phyloP scores from a whole-genome alignment of 2,888 invertebrate species.

The Amitus sp. region DNA sequence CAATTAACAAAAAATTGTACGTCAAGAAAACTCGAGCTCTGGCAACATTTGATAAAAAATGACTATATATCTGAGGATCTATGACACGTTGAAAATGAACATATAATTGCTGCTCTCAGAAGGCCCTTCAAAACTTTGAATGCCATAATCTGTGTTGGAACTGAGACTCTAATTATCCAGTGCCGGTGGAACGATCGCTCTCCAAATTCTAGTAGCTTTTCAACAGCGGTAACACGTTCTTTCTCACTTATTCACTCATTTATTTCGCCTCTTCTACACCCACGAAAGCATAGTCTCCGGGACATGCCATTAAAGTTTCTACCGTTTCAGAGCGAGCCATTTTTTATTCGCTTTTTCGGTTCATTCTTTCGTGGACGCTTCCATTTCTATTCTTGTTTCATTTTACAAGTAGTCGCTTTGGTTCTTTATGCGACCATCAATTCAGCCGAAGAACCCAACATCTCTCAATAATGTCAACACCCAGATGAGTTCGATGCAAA shows the following conservation, averaged over 20 bases:
- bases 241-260: constrained; percentile 25
- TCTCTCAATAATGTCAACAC: too few species aligned
- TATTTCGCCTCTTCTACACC: constrained; percentile 19
- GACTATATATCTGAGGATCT: too few species aligned
- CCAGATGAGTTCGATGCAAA: constrained; percentile 25
- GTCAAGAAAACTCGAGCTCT: too few species aligned
- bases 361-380: neutral
- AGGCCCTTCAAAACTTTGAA: neutral
- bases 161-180: neutral
- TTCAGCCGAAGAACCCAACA: too few species aligned
- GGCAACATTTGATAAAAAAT: too few species aligned
- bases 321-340: constrained; percentile 6
- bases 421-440: too few species aligned
- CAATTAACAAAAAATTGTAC: too few species aligned
- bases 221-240: constrained; percentile 16
- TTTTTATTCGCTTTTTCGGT: constrained; percentile 9
- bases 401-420: too few species aligned
- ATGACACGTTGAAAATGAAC: too few species aligned
- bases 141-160: neutral
- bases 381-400: too few species aligned
- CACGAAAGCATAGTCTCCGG: constrained; percentile 13
- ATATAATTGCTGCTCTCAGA: too few species aligned
- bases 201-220: constrained; percentile 26
- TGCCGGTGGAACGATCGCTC: neutral
- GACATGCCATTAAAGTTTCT: constrained; percentile 25